These are phyloP conservation scores for Steatocranus sp. DNA, from an alignment of 2,797 vertebrate genomes.

Conservation along the genomic window DNA sequence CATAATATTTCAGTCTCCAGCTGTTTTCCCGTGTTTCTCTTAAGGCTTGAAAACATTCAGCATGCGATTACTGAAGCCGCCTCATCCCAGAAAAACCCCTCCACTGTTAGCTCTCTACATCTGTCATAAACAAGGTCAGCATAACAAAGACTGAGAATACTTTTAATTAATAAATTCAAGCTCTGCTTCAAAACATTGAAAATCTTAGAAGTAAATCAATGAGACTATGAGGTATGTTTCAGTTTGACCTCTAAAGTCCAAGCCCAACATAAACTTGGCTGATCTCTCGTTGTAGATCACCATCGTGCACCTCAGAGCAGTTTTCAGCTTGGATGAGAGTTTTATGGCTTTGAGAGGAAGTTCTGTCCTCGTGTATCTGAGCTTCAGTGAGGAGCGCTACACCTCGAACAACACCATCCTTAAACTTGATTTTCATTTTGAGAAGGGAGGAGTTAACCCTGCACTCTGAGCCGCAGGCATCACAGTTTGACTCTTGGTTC, in stretches of 20 bases:
- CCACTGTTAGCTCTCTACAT: neutral
- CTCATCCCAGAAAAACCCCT: neutral
- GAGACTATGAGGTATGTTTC: neutral
- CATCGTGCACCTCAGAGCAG: neutral
- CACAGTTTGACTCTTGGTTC: neutral
- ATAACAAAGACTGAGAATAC: neutral
- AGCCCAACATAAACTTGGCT: neutral
- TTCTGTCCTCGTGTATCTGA: accelerated
- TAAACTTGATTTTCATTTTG: neutral
- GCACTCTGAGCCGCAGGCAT: accelerated
- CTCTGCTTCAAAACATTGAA: accelerated
- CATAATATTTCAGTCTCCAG: neutral
- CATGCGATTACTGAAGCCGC: neutral
- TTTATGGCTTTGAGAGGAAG: accelerated
- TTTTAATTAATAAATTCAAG: neutral
- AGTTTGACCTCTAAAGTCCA: neutral
- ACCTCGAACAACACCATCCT: neutral
- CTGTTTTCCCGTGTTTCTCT: neutral
- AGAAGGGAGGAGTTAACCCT: neutral
- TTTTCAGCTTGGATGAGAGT: neutral
- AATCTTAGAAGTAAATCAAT: neutral
- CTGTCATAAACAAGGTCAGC: neutral
- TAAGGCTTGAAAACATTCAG: neutral
- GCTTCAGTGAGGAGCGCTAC: neutral
- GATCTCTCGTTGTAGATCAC: neutral